These are phyloP conservation scores for Plutomurus gul DNA, from an alignment of 1,140 invertebrate genomes.

Conservation along the genomic window DNA sequence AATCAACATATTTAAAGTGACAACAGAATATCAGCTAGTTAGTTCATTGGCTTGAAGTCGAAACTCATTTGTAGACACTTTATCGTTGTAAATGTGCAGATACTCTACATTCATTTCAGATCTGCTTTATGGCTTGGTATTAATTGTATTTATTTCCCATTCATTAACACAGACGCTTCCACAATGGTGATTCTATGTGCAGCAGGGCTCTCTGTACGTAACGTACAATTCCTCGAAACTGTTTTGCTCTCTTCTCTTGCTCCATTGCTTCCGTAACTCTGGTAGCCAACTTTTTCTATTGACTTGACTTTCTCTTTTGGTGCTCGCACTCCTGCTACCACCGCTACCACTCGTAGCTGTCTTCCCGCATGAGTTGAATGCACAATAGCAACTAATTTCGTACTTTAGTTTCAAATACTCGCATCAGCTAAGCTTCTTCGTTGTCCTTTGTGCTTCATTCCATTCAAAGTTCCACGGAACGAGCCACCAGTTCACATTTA, in stretches of 20 bases:
- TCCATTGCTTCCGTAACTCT: neutral
- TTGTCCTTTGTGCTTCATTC: neutral
- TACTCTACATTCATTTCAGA: neutral
- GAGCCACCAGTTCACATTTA: too few species aligned
- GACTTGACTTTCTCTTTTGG: neutral
- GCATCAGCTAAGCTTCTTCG: neutral
- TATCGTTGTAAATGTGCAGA: neutral
- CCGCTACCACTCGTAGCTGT: neutral
- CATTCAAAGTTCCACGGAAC: too few species aligned
- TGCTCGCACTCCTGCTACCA: neutral
- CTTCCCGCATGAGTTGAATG: slow-evolving; percentile 15
- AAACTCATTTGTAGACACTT: neutral
- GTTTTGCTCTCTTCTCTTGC: neutral
- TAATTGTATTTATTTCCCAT: slow-evolving; percentile 44
- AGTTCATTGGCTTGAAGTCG: too few species aligned
- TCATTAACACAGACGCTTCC: slow-evolving; percentile 33
- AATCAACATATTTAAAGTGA: too few species aligned
- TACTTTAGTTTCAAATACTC: neutral
- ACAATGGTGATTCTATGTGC: neutral
- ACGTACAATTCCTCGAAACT: neutral
- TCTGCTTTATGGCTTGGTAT: slow-evolving; percentile 28
- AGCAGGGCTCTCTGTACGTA: neutral
- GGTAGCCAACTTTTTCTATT: neutral
- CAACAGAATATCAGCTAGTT: too few species aligned
- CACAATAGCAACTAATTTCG: slow-evolving; percentile 14